Conservation (phyloP, 2,888 invertebrate genomes). For the Argynnis bischoffii region DNA sequence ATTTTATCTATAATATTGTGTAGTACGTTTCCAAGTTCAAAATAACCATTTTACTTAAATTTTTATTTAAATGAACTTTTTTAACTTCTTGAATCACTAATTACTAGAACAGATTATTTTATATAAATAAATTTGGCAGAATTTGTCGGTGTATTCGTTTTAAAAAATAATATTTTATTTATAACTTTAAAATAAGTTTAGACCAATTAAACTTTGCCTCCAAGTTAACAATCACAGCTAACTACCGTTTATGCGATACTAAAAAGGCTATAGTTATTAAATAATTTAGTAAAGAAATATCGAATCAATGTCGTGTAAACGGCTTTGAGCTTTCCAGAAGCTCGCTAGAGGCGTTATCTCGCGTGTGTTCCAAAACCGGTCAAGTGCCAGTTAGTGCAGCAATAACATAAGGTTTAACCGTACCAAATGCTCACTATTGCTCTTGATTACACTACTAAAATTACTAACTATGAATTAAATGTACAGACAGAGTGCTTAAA, state of each 20-base stretch:
- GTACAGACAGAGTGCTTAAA: slow-evolving; percentile 10
- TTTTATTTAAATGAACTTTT: no score
- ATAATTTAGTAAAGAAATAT: slow-evolving; percentile 1
- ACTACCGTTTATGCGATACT: not conserved
- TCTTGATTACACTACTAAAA: slow-evolving; percentile 30
- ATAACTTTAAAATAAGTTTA: no score
- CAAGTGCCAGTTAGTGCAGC: slow-evolving; percentile 34
- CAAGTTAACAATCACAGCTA: no score
- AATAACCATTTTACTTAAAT: no score
- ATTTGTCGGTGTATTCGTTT: no score
- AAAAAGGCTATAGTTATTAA: not conserved
- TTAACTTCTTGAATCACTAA: no score
- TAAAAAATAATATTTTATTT: no score
- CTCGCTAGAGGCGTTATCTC: slow-evolving; percentile 35
- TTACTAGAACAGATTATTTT: no score
- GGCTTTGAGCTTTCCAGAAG: slow-evolving; percentile 24
- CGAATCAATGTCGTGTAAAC: slow-evolving; percentile 22
- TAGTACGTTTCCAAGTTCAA: no score
- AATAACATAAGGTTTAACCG: slow-evolving; percentile 38
- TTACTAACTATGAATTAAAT: slow-evolving; percentile 15
- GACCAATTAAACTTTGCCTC: no score
- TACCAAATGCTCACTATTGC: slow-evolving; percentile 38
- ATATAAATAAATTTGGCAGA: no score
- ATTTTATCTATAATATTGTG: no score
- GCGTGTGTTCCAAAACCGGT: slow-evolving; percentile 44